Percentiles rank a stretch among this genome's conserved stretches.
These are phyloP conservation scores for Dryoscopus gambensis DNA, from an alignment of 2,113 vertebrate species.

Conservation along the genomic window DNA sequence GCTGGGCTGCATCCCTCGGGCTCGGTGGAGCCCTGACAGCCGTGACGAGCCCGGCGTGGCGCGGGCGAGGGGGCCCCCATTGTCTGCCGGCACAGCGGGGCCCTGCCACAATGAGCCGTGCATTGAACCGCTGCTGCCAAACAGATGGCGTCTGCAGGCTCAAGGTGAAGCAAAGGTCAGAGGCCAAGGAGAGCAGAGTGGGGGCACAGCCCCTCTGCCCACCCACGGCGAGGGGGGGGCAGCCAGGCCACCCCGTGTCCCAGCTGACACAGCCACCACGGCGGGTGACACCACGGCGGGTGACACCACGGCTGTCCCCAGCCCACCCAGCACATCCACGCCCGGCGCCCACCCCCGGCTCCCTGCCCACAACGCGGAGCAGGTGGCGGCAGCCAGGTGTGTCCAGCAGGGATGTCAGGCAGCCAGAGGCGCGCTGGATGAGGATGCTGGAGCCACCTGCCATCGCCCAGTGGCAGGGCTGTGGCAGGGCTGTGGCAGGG, in stretches of 20 bases:
- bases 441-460: neutral
- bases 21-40: neutral
- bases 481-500: neutral
- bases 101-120: conserved; percentile 32
- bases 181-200: neutral
- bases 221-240: neutral
- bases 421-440: neutral
- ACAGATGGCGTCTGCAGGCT: conserved; percentile 61
- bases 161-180: conserved; percentile 68
- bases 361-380: neutral
- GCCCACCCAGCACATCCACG: neutral
- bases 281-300: rapidly evolving
- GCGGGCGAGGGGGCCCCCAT: conserved; percentile 33
- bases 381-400: neutral
- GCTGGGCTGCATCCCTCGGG: neutral
- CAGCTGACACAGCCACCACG: neutral
- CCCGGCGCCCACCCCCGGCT: neutral
- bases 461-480: neutral
- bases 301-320: neutral
- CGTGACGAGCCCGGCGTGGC: conserved; percentile 12
- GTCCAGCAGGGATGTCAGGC: neutral
- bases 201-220: neutral
- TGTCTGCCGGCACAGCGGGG: conserved; percentile 23
- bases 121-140: conserved; percentile 22
- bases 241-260: neutral